Percentiles rank a stretch among this genome's conserved stretches.
These are phyloP conservation scores for Eustalomyia histrio DNA, from an alignment of 2,888 invertebrate genomes.

Conservation along the genomic window DNA sequence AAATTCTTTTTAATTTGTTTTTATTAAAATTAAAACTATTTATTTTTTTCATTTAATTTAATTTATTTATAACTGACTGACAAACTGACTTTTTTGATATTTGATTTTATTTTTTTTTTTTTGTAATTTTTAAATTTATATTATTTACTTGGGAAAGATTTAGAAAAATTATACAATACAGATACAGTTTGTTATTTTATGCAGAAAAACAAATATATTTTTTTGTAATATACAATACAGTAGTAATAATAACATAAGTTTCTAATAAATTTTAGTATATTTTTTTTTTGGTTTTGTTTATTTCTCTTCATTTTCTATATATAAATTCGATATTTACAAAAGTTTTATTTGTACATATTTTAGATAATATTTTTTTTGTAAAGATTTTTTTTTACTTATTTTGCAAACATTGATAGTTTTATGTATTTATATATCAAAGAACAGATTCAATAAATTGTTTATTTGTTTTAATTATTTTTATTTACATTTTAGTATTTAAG, in stretches of 20 bases:
- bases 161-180: neutral
- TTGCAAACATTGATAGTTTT: slow-evolving; percentile 40
- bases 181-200: neutral
- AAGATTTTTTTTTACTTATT: slow-evolving; percentile 19
- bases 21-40: slow-evolving; percentile 37
- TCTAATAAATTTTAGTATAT: slow-evolving; percentile 34
- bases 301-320: slow-evolving; percentile 8
- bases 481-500: slow-evolving; percentile 35
- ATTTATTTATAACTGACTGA: slow-evolving; percentile 26
- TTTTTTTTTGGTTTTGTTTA: slow-evolving; percentile 3
- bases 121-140: neutral
- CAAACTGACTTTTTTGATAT: slow-evolving; percentile 15
- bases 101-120: slow-evolving; percentile 27
- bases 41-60: slow-evolving; percentile 8
- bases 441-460: slow-evolving; percentile 30
- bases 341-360: slow-evolving; percentile 9
- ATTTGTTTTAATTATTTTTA: slow-evolving; percentile 30
- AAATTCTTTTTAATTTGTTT: slow-evolving; percentile 18
- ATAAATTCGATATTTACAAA: slow-evolving; percentile 60
- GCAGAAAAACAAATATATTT: slow-evolving; percentile 16
- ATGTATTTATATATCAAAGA: slow-evolving; percentile 12
- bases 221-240: slow-evolving; percentile 1
- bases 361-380: neutral
- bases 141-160: neutral
- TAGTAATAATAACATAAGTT: slow-evolving; percentile 20